Evolutionary conservation across 2,113 vertebrate genomes (phyloP), one percentile per base, ranked within the genome.

Genomic region (Pantherophis guttatus): DNA sequence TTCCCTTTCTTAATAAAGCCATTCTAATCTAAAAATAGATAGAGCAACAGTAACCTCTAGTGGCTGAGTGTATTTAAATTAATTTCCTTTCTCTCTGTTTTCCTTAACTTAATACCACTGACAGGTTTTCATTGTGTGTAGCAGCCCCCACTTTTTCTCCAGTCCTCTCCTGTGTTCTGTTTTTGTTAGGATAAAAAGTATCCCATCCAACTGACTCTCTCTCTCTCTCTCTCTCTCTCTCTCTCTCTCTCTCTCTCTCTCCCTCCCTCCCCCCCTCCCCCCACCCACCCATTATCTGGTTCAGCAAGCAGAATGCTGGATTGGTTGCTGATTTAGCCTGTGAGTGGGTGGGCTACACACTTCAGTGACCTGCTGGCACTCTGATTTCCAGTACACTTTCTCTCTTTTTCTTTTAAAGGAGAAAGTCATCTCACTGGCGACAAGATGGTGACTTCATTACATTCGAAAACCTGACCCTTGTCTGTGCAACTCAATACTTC

Each of bases 41-140:
- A 94, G 95, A 97, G 94, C 95, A 96, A 96, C 55, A 97, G 95
- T 96, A 96, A 92, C 97, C 97, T 93, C 96, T 97, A 97, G 96
- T 96, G 97, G 96, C 93, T 93, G 81, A 96, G 94, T 1, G 0
- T 86, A 55, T 94, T 44, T 90, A 17, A 86, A 94, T 93, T 44
- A 65, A 29, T 62, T 26, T 44, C 54, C 91, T 91, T 33, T 75
- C 59, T 91, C 86, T 0, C 0, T 92, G 23, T 54, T n/a, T 55
- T 87, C 92, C 91, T 94, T 93, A 92, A 94, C 93, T 7, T 2
- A 6, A 29, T 48, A 75, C 95, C 95, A 97, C 92, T 95, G 97
- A 92, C 95, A 96, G 93, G 23, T 50, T 95, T 91, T 94, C 91
- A 94, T 70, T 95, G 81, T 89, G 6, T 62, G 94, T 94, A 96